Evolutionary conservation across 2,113 vertebrate species (phyloP).

Genomic region (Leptobrachium ailaonicum): DNA sequence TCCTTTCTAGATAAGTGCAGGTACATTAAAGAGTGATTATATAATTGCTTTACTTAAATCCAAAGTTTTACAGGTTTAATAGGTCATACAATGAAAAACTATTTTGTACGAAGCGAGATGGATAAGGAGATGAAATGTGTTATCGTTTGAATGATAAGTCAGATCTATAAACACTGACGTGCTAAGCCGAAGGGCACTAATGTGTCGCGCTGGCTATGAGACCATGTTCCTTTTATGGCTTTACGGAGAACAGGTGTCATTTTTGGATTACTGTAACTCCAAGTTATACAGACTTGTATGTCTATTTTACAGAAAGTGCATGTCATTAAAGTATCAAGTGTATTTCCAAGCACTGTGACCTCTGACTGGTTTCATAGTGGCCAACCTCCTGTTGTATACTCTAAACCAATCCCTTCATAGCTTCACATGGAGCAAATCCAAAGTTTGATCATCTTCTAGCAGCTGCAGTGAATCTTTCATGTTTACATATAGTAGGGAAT

Average conservation of each 20-base stretch:
- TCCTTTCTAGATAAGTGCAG: too few relatives aligned
- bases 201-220: constrained; percentile 11
- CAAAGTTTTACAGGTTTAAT: not conserved
- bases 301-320: not conserved
- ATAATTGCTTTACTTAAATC: too few relatives aligned
- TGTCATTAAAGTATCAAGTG: constrained; percentile 21
- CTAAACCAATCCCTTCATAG: constrained; percentile 6
- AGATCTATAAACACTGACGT: constrained; percentile 13
- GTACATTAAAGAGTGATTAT: too few relatives aligned
- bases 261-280: constrained; percentile 9
- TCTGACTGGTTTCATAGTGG: not conserved
- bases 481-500: not conserved
- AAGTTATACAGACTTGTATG: constrained; percentile 1
- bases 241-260: constrained; percentile 4
- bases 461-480: constrained; percentile 8
- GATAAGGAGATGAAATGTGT: constrained; percentile 34
- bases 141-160: constrained; percentile 24
- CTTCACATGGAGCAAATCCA: not conserved
- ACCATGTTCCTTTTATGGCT: not conserved
- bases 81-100: not conserved
- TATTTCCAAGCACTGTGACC: constrained; percentile 7
- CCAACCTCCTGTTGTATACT: not conserved
- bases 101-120: not conserved
- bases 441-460: not conserved
- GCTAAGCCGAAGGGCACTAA: constrained; percentile 27